Base-by-base conservation (phyloP, 2,797 vertebrate genomes). In the Eptatretus atami region DNA sequence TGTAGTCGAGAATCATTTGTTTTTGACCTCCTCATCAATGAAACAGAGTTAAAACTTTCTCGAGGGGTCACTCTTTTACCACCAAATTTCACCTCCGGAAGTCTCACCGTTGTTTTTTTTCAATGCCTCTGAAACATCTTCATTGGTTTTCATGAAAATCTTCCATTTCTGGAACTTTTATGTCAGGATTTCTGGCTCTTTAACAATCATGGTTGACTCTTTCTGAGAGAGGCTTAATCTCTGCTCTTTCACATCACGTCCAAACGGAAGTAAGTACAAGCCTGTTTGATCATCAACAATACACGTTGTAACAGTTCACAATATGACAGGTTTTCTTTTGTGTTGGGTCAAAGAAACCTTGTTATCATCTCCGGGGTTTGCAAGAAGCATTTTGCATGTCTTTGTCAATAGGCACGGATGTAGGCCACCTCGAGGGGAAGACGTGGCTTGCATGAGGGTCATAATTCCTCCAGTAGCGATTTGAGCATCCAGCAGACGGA, bases 271-370 rank as follows among this genome's bases (percentile, higher is more conserved):
- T 12, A 61, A 12, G 57, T 24, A 61, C 24, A 61, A 24, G 24
- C 57, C 57, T 61, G 57, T 61, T n/a, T 61, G 15, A 61, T n/a
- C 15, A 24, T 61, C 57, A 61, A 12, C 25, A 25, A 61, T 61
- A 24, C 57, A 61, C 15, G 57, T 12, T 61, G 57, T 24, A n/a
- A n/a, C 15, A 61, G 57, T n/a, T 61, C 57, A n/a, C n/a, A 61
- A 61, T 61, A 61, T 61, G 57, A n/a, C 15, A 61, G 12, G 55
- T 60, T 60, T 24, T 76, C 72, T 67, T 74, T 60, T 0, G 80
- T 83, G 14, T 75, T 78, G 83, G 80, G 67, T 85, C 79, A 1
- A 77, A 75, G 67, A 78, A 84, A 1, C 76, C 54, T 76, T 82
- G 1, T 75, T 77, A 70, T 84, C 79, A 60, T 80, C 78, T 63